Evolutionary conservation across 1,140 invertebrate genomes (phyloP).

Genomic region (Scaptomyza pallida): DNA sequence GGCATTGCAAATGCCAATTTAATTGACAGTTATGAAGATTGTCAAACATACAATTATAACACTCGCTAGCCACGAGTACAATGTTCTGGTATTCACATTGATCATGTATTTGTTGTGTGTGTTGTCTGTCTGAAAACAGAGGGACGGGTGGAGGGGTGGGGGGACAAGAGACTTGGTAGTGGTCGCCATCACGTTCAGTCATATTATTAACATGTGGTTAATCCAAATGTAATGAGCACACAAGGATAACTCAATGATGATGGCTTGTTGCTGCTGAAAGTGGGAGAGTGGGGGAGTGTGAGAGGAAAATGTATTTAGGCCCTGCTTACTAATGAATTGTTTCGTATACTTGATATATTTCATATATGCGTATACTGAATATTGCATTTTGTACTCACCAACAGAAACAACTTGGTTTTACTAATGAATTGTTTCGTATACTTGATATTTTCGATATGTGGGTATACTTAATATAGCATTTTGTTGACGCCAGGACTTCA

Average conservation of each 20-base stretch:
- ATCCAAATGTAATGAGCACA: constrained; percentile 80
- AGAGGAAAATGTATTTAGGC: too few relatives aligned
- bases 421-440: too few relatives aligned
- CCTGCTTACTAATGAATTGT: too few relatives aligned
- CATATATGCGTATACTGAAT: too few relatives aligned
- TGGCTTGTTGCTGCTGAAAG: constrained; percentile 50
- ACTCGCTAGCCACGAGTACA: constrained; percentile 53
- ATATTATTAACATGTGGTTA: constrained; percentile 80
- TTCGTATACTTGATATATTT: too few relatives aligned
- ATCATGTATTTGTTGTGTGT: constrained; percentile 39
- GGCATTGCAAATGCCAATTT: constrained; percentile 63
- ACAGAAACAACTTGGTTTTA: too few relatives aligned
- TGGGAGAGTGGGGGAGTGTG: too few relatives aligned
- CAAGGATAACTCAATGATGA: constrained; percentile 72
- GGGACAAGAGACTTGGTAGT: too few relatives aligned
- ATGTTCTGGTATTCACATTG: constrained; percentile 50
- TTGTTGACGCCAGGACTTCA: too few relatives aligned
- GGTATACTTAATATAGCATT: too few relatives aligned
- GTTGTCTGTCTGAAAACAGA: background rate
- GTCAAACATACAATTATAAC: constrained; percentile 81
- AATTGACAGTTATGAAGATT: constrained; percentile 83
- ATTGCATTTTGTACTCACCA: too few relatives aligned
- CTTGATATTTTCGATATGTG: too few relatives aligned
- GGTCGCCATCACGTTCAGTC: constrained; percentile 37
- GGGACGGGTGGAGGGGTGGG: background rate